Percentiles rank a stretch among this genome's conserved stretches.
phyloP scores from a whole-genome alignment of 2,888 invertebrate species.

The Drosophila limbata region DNA sequence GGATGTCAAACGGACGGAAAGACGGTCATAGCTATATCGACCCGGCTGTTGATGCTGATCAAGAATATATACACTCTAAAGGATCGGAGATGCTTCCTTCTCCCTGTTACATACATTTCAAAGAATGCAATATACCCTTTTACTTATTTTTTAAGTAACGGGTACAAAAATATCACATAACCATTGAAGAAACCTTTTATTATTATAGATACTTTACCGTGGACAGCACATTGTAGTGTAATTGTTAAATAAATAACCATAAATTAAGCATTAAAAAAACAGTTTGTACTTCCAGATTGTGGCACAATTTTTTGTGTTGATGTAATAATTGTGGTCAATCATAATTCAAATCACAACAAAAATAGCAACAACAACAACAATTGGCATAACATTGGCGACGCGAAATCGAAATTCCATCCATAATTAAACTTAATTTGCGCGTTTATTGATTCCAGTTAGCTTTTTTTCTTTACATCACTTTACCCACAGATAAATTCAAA shows the following conservation, averaged over 20 bases:
- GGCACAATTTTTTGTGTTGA: slow-evolving; percentile 42
- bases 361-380: slow-evolving; percentile 16
- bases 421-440: slow-evolving; percentile 62
- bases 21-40: too few species aligned
- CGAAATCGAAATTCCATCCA: slow-evolving; percentile 37
- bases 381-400: slow-evolving; percentile 33
- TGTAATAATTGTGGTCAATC: slow-evolving; percentile 49
- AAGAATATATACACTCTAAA: too few species aligned
- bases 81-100: too few species aligned
- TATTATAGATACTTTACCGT: background rate
- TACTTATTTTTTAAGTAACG: too few species aligned
- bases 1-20: too few species aligned
- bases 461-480: slow-evolving; percentile 26
- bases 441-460: slow-evolving; percentile 51
- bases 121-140: too few species aligned
- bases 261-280: slow-evolving; percentile 23
- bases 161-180: background rate
- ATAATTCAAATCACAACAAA: slow-evolving; percentile 25
- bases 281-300: slow-evolving; percentile 25
- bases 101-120: too few species aligned
- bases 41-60: too few species aligned
- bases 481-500: slow-evolving; percentile 25
- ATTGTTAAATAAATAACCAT: slow-evolving; percentile 30
- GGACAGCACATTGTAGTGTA: slow-evolving; percentile 1
- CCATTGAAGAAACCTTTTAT: slow-evolving; percentile 1